Percentiles rank a stretch among this genome's conserved stretches.
These are phyloP conservation scores for Smutsia temminckii DNA, from an alignment of 2,797 vertebrate genomes.

Conservation along the genomic window DNA sequence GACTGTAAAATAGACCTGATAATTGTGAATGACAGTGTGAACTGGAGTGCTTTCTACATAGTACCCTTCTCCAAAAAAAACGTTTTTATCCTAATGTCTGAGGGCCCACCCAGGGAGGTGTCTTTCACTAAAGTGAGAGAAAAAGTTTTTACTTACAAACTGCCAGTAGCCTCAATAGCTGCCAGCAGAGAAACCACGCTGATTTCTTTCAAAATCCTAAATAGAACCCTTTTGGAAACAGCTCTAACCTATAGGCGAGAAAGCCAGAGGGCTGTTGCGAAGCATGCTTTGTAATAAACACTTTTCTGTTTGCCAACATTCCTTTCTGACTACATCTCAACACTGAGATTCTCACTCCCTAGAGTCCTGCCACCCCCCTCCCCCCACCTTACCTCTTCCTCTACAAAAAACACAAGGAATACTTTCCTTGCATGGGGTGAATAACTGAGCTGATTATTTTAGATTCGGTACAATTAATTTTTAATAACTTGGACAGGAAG, in stretches of 20 bases:
- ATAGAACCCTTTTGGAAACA: not conserved
- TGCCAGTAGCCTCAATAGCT: not conserved
- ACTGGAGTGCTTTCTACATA: not conserved
- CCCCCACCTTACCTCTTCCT: not conserved
- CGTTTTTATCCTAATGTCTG: not conserved
- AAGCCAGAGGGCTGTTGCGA: not conserved
- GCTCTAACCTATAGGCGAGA: not conserved
- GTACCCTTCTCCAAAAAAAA: not conserved
- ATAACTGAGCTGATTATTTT: not conserved
- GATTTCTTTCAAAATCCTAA: not conserved
- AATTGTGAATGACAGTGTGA: not conserved
- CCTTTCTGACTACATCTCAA: not conserved
- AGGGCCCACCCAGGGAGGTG: not conserved
- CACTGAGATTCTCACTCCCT: not conserved
- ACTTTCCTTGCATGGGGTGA: no score
- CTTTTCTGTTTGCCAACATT: not conserved
- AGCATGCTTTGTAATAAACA: not conserved
- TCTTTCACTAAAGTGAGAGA: not conserved
- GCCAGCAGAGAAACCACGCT: not conserved
- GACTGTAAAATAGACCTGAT: not conserved
- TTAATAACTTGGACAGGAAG: not conserved
- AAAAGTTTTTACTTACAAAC: not conserved
- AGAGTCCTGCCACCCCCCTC: not conserved
- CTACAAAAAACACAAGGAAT: not conserved
- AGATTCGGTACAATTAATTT: not conserved